Evolutionary conservation across 1,140 invertebrate genomes (phyloP).

Genomic region (Archegozetes longisetosus): DNA sequence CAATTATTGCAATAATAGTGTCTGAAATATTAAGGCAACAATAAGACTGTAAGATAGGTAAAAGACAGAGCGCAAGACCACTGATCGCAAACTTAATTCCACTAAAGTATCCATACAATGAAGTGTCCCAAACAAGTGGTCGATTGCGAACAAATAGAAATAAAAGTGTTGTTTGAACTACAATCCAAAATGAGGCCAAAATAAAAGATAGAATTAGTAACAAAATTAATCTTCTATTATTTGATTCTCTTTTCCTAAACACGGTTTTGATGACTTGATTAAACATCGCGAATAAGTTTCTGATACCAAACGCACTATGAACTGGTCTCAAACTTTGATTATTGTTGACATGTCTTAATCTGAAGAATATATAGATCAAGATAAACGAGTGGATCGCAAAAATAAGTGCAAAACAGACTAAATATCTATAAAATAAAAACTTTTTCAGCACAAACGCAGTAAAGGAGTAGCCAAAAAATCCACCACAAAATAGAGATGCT

Average conservation of each 20-base stretch:
- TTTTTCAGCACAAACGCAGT: conserved; percentile 29
- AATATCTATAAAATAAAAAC: conserved; percentile 26
- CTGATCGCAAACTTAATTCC: conserved; percentile 29
- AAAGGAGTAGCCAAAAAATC: conserved; percentile 22
- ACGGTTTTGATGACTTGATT: conserved; percentile 26
- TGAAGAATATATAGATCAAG: conserved; percentile 29
- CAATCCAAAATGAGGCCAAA: conserved; percentile 22
- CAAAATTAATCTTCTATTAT: conserved; percentile 24
- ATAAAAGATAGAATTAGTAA: conserved; percentile 24
- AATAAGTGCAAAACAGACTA: conserved; percentile 20
- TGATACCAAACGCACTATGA: not conserved
- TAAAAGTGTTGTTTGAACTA: conserved; percentile 27
- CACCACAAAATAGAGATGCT: conserved; percentile 35
- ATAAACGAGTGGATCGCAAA: conserved; percentile 25
- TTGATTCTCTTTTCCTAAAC: conserved; percentile 24
- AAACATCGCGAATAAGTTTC: conserved; percentile 16
- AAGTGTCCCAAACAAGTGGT: conserved; percentile 29
- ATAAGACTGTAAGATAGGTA: not conserved
- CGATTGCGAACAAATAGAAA: conserved; percentile 27
- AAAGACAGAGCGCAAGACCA: conserved; percentile 25
- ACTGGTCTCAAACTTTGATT: not conserved
- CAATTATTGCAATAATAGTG: conserved; percentile 26
- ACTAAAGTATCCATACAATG: conserved; percentile 30
- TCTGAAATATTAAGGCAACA: conserved; percentile 23
- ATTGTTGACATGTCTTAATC: not conserved